These are phyloP conservation scores for Mythimna albipuncta DNA, from an alignment of 2,888 invertebrate species.

Conservation along the genomic window DNA sequence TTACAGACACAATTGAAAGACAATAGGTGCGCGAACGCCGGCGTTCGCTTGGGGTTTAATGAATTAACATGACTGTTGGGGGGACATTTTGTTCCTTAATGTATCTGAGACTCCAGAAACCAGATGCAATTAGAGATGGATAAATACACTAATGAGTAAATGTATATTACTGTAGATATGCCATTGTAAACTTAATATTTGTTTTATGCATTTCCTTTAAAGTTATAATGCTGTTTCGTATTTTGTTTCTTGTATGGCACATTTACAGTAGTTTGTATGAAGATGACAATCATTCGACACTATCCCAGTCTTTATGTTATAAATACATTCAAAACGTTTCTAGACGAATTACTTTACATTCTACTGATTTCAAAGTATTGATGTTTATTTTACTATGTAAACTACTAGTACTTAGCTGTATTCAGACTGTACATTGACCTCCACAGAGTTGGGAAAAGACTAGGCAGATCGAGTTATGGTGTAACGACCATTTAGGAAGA, in stretches of 20 bases:
- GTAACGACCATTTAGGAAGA: too few relatives aligned
- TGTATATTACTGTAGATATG: constrained; percentile 24
- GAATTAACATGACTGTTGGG: too few relatives aligned
- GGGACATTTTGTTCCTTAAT: too few relatives aligned
- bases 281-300: constrained; percentile 26
- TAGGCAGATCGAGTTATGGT: neutral
- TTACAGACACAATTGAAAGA: too few relatives aligned
- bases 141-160: constrained; percentile 4
- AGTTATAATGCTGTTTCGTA: neutral
- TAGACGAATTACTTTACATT: constrained; percentile 38
- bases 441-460: neutral
- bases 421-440: neutral
- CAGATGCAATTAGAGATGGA: neutral
- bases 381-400: neutral
- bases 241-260: neutral
- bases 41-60: too few relatives aligned
- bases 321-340: constrained; percentile 37
- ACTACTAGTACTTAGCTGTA: neutral
- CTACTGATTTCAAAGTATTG: constrained; percentile 45
- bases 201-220: too few relatives aligned
- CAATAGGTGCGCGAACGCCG: too few relatives aligned
- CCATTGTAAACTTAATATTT: neutral
- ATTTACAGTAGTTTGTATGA: constrained; percentile 24
- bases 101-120: neutral
- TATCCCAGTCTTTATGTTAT: constrained; percentile 46